Conservation (phyloP, 2,888 invertebrate genomes). For the Alloplasta piceator region DNA sequence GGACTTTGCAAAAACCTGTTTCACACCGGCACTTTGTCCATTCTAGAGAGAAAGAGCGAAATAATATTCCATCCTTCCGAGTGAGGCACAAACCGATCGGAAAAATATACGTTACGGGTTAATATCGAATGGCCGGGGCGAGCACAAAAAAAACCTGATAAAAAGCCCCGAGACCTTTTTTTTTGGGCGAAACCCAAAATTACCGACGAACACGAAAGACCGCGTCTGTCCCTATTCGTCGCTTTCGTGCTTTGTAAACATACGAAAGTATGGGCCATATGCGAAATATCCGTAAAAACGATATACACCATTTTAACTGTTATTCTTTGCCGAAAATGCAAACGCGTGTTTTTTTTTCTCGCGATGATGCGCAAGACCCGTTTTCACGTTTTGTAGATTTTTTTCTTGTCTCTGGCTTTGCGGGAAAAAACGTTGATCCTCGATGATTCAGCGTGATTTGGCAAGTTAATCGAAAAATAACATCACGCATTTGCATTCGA, state of each 20-base stretch:
- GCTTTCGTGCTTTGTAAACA: not conserved
- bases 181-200: constrained; percentile 18
- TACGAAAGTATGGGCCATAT: not conserved
- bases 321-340: too few relatives aligned
- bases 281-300: not conserved
- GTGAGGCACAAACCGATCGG: constrained; percentile 4
- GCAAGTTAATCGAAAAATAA: too few relatives aligned
- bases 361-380: too few relatives aligned
- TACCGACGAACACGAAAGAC: constrained; percentile 16
- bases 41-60: constrained; percentile 25
- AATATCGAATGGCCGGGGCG: constrained; percentile 16
- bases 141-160: constrained; percentile 18
- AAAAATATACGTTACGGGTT: constrained; percentile 40
- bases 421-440: too few relatives aligned
- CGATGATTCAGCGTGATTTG: too few relatives aligned
- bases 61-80: constrained; percentile 32
- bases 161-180: not conserved
- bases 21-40: constrained; percentile 54
- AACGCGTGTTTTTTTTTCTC: too few relatives aligned
- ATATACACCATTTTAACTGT: too few relatives aligned
- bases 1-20: constrained; percentile 54
- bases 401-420: too few relatives aligned
- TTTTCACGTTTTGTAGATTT: too few relatives aligned
- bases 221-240: constrained; percentile 5
- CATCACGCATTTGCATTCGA: too few relatives aligned